Evolutionary conservation across 2,113 vertebrate species (phyloP).

Genomic region (Callionymus lyra): DNA sequence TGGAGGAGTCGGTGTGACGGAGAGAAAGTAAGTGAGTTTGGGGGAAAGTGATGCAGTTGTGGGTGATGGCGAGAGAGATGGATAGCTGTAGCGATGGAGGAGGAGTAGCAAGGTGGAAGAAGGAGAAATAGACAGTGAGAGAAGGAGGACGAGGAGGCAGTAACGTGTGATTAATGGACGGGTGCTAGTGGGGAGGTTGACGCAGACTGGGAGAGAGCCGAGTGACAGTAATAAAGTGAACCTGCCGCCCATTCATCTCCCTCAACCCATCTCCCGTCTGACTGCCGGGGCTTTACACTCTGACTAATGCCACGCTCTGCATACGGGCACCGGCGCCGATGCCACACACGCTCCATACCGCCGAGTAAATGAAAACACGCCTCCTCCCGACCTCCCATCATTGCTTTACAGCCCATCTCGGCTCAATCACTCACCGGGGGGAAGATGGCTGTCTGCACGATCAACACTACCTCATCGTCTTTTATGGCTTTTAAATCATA

Average conservation of each 20-base stretch:
- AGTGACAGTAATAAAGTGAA: constrained; percentile 99
- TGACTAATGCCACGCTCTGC: constrained; percentile 96
- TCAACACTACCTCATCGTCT: constrained; percentile 58
- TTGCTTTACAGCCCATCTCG: constrained; percentile 11
- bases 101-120: constrained; percentile 40
- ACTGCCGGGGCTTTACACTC: constrained; percentile 84
- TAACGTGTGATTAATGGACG: constrained; percentile 76
- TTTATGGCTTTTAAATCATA: constrained; percentile 57
- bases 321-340: constrained; percentile 74
- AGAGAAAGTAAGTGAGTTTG: constrained; percentile 30
- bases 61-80: constrained; percentile 11
- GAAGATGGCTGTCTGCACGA: constrained; percentile 42
- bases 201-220: constrained; percentile 94
- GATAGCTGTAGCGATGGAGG: constrained; percentile 28
- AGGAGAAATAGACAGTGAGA: constrained; percentile 55
- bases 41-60: constrained; percentile 30
- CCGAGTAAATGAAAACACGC: constrained; percentile 37
- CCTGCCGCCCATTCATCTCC: constrained; percentile 96
- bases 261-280: constrained; percentile 80
- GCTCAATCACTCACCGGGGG: constrained; percentile 49
- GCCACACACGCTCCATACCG: constrained; percentile 40
- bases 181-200: constrained; percentile 76
- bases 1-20: constrained; percentile 11
- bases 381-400: constrained; percentile 34
- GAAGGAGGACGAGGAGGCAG: constrained; percentile 53